Evolutionary conservation across 2,888 invertebrate genomes (phyloP), one percentile per base, ranked within the genome.

Genomic region (Drosophila neonasuta): DNA sequence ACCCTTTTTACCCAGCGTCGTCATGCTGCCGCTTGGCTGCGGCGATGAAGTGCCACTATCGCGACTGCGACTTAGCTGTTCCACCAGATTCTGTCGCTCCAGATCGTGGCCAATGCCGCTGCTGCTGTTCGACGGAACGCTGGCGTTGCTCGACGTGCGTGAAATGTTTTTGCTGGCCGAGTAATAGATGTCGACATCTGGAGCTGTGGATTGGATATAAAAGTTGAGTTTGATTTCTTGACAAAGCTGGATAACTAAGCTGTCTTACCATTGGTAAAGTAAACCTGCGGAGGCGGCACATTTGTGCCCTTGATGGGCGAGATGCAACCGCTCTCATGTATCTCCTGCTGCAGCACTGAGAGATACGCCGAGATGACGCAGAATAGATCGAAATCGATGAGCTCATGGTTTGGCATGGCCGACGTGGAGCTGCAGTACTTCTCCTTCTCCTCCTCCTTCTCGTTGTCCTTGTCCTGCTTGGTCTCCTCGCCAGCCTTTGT

Each of bases 11-110:
- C 82, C 84, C 56, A 88, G 54, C 32, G 76, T 59, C 39, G 71
- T 82, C 79, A 34, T 64, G 58, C 11, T 78, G 74, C 46, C 32
- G 39, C 34, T 77, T 7, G 91, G 90, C 73, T 91, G 91, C 0
- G 91, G 91, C n/a, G 91, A 91, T 4, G 91, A 91, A 0, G 91
- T 91, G 60, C 91, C 91, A 68, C 91, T 91, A 64, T 91, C 91
- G 50, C 91, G 89, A 71, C 86, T 90, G 6, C 90, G 86, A 48
- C 83, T 87, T 10, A 89, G 70, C 41, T 85, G 71, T 49, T 90
- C 89, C 45, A 84, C 83, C 39, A 87, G 48, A 55, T 71, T 82
- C 45, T 80, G 81, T 0, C 82, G 80, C 60, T 89, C 89, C 59
- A 88, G 13, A 7, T 83, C 90, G 13, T 77, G 79, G 2, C 81